Percentiles rank a stretch among this genome's conserved stretches.
These are phyloP conservation scores for Psammodynastes pulverulentus DNA, from an alignment of 2,113 vertebrate species.

Conservation along the genomic window DNA sequence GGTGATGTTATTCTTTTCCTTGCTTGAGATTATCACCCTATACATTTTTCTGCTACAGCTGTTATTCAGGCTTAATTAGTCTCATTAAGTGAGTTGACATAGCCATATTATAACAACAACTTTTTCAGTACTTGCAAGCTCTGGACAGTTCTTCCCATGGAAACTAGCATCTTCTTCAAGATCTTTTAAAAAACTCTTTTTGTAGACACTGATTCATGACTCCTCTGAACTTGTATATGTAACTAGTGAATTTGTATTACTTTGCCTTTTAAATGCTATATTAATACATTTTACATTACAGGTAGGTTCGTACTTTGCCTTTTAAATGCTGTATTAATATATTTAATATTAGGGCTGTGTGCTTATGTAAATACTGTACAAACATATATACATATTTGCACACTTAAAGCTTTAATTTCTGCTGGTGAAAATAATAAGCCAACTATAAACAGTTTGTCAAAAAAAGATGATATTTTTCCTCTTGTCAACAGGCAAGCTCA, in stretches of 20 bases:
- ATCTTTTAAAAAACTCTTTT: not conserved
- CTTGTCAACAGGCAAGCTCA: constrained; percentile 85
- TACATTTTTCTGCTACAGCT: not conserved
- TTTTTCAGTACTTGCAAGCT: not conserved
- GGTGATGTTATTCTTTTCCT: not conserved
- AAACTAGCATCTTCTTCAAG: not conserved
- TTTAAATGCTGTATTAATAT: not conserved
- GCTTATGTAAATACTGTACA: not conserved
- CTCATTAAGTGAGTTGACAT: not conserved
- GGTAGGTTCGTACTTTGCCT: not conserved
- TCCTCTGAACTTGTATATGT: not conserved
- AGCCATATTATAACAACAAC: not conserved
- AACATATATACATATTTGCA: not conserved
- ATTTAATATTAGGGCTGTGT: not conserved
- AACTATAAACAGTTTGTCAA: not conserved
- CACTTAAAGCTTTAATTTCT: not conserved
- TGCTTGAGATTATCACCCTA: not conserved
- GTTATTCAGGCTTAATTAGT: not conserved
- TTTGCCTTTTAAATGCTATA: not conserved
- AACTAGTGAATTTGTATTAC: not conserved
- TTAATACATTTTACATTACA: not conserved
- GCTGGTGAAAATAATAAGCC: not conserved
- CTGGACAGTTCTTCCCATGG: not conserved
- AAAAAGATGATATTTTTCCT: not conserved
- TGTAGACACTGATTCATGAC: not conserved